phyloP scores from a whole-genome alignment of 2,113 vertebrate genomes.

The Lagopus muta region DNA sequence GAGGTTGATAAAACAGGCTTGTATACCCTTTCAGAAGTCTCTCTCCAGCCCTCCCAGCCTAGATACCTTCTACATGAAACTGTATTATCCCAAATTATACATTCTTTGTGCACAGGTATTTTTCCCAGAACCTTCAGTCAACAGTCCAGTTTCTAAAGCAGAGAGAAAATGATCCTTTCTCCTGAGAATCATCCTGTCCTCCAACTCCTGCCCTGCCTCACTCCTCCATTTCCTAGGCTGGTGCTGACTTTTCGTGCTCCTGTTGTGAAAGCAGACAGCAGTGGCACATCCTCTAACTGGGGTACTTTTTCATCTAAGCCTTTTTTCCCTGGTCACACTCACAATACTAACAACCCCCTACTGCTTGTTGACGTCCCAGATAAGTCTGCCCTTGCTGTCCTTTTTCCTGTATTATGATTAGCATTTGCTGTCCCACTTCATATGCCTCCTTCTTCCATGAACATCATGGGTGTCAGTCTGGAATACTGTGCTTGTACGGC shows the following conservation, averaged over 20 bases:
- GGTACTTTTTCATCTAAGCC: neutral
- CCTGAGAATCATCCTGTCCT: neutral
- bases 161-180: neutral
- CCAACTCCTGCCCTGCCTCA: neutral
- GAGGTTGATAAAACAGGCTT: neutral
- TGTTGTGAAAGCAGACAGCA: neutral
- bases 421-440: neutral
- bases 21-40: fast-evolving
- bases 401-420: neutral
- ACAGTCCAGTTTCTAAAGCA: neutral
- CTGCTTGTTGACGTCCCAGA: neutral
- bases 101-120: neutral
- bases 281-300: neutral
- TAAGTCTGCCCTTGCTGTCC: neutral
- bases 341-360: neutral
- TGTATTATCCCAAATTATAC: neutral
- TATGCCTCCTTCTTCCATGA: neutral
- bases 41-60: neutral
- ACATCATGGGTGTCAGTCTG: neutral
- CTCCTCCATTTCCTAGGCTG: neutral
- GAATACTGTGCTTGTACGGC: neutral
- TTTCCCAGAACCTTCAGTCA: neutral
- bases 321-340: neutral
- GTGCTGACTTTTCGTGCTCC: neutral
- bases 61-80: neutral